Conservation (phyloP, 2,888 invertebrate genomes). For the Synanthedon myopaeformis region DNA sequence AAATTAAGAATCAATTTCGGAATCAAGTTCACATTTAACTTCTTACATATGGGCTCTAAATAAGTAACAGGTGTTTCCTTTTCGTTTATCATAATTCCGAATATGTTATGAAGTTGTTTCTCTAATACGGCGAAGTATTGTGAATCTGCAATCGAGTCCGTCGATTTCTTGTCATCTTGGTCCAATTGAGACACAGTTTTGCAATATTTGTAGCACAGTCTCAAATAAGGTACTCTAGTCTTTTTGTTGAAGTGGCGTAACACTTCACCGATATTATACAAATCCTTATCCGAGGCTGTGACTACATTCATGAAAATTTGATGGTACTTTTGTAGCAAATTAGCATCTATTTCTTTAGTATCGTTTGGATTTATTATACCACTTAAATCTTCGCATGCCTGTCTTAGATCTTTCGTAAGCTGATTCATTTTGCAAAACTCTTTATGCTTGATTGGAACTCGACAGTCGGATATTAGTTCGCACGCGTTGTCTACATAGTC, state of each 20-base stretch:
- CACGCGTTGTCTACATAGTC: slow-evolving; percentile 56
- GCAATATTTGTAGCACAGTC: slow-evolving; percentile 70
- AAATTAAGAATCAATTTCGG: slow-evolving; percentile 80
- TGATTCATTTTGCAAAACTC: slow-evolving; percentile 62
- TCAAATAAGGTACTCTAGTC: slow-evolving; percentile 55
- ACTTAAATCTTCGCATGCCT: slow-evolving; percentile 60
- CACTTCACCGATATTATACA: slow-evolving; percentile 52
- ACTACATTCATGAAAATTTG: slow-evolving; percentile 64
- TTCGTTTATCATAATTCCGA: slow-evolving; percentile 77
- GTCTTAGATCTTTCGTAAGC: slow-evolving; percentile 53
- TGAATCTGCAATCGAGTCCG: slow-evolving; percentile 26
- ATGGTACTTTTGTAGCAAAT: slow-evolving; percentile 50
- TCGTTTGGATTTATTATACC: slow-evolving; percentile 34
- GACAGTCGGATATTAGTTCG: slow-evolving; percentile 51
- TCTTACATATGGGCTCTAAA: slow-evolving; percentile 76
- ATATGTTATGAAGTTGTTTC: slow-evolving; percentile 69
- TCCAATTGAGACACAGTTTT: slow-evolving; percentile 67
- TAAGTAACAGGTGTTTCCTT: slow-evolving; percentile 75
- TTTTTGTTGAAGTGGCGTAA: slow-evolving; percentile 45
- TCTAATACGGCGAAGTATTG: slow-evolving; percentile 67
- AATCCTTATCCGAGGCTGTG: slow-evolving; percentile 57
- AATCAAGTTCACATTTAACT: slow-evolving; percentile 78
- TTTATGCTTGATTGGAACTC: slow-evolving; percentile 59
- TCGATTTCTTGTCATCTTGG: slow-evolving; percentile 35
- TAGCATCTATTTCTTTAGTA: slow-evolving; percentile 29